Evolutionary conservation across 2,888 invertebrate species (phyloP).

Genomic region (Nemoura dubitans): DNA sequence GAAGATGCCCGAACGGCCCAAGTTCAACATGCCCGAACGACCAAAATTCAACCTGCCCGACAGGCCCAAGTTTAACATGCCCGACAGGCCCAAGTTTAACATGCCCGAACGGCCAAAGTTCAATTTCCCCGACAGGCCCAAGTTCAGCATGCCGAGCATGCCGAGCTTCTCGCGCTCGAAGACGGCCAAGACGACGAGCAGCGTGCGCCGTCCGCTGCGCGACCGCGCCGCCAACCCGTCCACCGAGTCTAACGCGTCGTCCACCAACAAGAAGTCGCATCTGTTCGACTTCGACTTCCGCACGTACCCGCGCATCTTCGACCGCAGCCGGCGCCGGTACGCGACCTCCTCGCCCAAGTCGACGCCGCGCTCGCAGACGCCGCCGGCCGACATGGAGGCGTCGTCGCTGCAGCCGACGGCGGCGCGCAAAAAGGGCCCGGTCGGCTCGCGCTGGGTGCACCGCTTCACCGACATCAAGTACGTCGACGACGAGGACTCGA

Average conservation of each 20-base stretch:
- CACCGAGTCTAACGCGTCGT: constrained; percentile 61
- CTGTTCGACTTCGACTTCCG: constrained; percentile 77
- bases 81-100: constrained; percentile 71
- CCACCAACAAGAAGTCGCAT: constrained; percentile 63
- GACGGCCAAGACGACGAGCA: constrained; percentile 44
- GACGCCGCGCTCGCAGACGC: constrained; percentile 63
- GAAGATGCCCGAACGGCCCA: constrained; percentile 68
- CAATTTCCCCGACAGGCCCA: constrained; percentile 64
- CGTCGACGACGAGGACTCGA: constrained; percentile 54
- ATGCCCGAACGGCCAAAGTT: constrained; percentile 69
- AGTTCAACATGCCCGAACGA: constrained; percentile 70
- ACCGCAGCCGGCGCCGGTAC: constrained; percentile 58
- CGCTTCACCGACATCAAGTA: constrained; percentile 57
- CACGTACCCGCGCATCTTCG: constrained; percentile 78
- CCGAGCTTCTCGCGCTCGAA: constrained; percentile 44
- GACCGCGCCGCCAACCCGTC: constrained; percentile 46
- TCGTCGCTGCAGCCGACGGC: constrained; percentile 64
- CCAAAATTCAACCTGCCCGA: constrained; percentile 68
- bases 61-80: constrained; percentile 63
- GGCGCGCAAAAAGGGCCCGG: constrained; percentile 63
- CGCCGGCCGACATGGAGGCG: constrained; percentile 64
- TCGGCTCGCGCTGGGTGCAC: constrained; percentile 65
- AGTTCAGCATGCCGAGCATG: constrained; percentile 61
- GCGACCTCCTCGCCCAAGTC: constrained; percentile 65
- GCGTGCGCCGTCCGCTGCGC: constrained; percentile 48